Evolutionary conservation across 2,888 invertebrate genomes (phyloP), one percentile per base, ranked within the genome.

Genomic region (Hecatera dysodea): DNA sequence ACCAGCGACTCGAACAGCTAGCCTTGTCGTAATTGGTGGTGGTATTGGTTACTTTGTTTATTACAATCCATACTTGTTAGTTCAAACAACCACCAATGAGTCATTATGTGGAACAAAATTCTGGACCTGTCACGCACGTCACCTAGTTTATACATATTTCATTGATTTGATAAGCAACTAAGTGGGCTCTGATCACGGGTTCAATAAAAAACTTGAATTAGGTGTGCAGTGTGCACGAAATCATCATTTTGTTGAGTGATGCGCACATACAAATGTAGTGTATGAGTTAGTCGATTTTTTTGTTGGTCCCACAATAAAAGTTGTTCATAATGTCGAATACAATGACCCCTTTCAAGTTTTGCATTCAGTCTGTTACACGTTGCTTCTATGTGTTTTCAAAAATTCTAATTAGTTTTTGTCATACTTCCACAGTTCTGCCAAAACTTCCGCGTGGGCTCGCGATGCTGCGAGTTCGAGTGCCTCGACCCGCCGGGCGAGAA

Each of bases 381-480:
- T n/a, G n/a, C 3, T n/a, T 17, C 0, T 55, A 33, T 33, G 9
- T n/a, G 12, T n/a, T 7, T n/a, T 36, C 1, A 36, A 17, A 33
- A 15, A 15, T 2, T 63, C 17, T 29, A 1, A 52, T 42, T 15
- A 3, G 2, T 29, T 15, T 24, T 15, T 27, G 1, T 52, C 39
- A 12, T 36, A 24, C n/a, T 44, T 88, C 88, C 88, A 74, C 96
- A 98, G 98, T 98, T 97, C 95, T 98, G 98, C 96, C 97, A 98
- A 92, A 97, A 97, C 89, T 98, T 98, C 93, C 97, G 98, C 63
- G 98, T 98, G 63, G 98, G 98, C 64, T 97, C 97, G 90, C 96
- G 98, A 73, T 99, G 99, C 95, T 99, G 99, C 91, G 98, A 98
- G 90, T 99, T 98, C 93, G 97, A 98, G 90, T 99, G 99, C 92